These are phyloP conservation scores for Lymantria dispar DNA, from an alignment of 2,888 invertebrate species.

Conservation along the genomic window DNA sequence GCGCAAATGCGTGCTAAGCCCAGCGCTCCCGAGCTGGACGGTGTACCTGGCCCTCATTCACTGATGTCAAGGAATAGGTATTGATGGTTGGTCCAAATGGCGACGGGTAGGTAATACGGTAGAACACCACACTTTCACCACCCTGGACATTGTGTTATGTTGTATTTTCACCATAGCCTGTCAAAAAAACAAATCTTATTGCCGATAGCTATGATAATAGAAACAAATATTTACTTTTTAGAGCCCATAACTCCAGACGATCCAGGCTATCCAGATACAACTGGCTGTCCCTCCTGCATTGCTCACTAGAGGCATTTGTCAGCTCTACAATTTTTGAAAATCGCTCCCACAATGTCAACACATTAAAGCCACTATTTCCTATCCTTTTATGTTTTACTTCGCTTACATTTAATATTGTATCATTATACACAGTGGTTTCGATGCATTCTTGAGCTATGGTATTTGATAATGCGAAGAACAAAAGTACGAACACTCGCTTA, in stretches of 20 bases:
- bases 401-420: constrained; percentile 53
- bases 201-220: neutral
- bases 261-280: constrained; percentile 62
- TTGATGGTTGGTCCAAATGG: no score
- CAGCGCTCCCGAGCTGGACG: no score
- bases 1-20: no score
- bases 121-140: no score
- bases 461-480: neutral
- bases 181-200: no score
- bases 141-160: no score
- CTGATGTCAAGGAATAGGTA: no score
- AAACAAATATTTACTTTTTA: constrained; percentile 72
- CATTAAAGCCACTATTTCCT: constrained; percentile 51
- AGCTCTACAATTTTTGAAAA: constrained; percentile 73
- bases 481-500: neutral
- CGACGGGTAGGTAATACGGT: no score
- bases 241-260: constrained; percentile 74
- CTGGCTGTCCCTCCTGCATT: constrained; percentile 69
- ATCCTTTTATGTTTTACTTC: constrained; percentile 52
- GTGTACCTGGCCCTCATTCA: no score
- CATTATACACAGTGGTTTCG: constrained; percentile 31
- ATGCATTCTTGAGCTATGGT: neutral
- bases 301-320: constrained; percentile 66
- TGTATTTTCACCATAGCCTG: no score
- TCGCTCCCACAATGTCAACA: constrained; percentile 63